A percentile compares a stretch with the other conserved stretches of the same genome.
phyloP scores from a whole-genome alignment of 2,888 invertebrate species.

The Drosophila prolongata region DNA sequence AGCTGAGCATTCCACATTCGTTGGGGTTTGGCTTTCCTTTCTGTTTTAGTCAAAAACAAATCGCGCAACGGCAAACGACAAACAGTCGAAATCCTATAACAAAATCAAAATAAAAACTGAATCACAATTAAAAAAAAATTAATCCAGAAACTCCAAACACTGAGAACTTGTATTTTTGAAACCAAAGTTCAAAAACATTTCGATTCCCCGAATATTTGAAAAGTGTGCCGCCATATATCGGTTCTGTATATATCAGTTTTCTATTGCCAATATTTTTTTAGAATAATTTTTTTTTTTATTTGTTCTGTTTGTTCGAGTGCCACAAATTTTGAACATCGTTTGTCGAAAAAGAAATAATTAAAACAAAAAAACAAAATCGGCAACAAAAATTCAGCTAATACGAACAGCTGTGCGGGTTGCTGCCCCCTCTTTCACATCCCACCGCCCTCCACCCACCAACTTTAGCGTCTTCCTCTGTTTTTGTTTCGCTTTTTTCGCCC shows the following conservation, averaged over 20 bases:
- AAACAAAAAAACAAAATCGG: constrained; percentile 3
- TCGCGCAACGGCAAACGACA: constrained; percentile 56
- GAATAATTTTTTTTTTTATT: constrained; percentile 1
- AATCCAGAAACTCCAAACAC: not conserved
- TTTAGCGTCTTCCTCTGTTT: constrained; percentile 26
- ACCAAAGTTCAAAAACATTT: constrained; percentile 6
- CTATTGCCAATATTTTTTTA: not conserved
- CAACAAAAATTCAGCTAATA: constrained; percentile 8
- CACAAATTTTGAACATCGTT: constrained; percentile 37
- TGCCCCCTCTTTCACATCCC: constrained; percentile 6
- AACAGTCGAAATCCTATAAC: constrained; percentile 1
- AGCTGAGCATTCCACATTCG: constrained; percentile 56
- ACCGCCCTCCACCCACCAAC: not conserved
- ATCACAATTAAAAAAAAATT: constrained; percentile 1
- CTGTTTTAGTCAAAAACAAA: constrained; percentile 68
- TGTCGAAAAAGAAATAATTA: constrained; percentile 1
- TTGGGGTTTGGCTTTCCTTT: constrained; percentile 23
- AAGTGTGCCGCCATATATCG: constrained; percentile 30
- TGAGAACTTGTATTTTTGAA: not conserved
- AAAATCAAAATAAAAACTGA: constrained; percentile 2
- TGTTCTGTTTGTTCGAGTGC: constrained; percentile 37
- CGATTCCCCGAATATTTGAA: constrained; percentile 13
- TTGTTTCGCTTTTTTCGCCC: constrained; percentile 8
- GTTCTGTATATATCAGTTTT: constrained; percentile 21
- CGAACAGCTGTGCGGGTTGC: constrained; percentile 47